Conservation (phyloP, 2,797 vertebrate species). For the Florisuga fusca region DNA sequence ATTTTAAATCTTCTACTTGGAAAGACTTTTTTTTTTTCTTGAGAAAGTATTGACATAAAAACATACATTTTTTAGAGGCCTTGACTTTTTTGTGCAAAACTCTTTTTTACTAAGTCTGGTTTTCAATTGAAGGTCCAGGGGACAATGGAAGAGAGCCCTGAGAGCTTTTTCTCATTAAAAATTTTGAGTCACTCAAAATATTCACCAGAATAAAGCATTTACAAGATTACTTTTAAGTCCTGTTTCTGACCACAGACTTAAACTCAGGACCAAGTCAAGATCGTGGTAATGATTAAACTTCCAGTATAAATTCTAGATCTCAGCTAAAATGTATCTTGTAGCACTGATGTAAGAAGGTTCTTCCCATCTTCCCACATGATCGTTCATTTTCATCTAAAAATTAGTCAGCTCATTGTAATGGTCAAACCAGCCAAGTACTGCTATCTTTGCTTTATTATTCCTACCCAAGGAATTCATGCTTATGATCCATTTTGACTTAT, state of each 20-base stretch:
- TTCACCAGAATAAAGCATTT: neutral
- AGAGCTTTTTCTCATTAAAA: neutral
- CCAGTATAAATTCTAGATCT: neutral
- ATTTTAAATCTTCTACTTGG: neutral
- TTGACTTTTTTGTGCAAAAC: neutral
- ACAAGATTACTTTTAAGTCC: neutral
- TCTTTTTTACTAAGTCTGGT: neutral
- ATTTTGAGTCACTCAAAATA: neutral
- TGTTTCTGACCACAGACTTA: neutral
- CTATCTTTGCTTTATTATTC: constrained; percentile 56
- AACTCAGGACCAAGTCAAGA: neutral
- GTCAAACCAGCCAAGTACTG: constrained; percentile 2
- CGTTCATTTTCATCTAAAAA: constrained; percentile 16
- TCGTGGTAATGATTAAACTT: neutral
- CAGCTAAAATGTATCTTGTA: neutral
- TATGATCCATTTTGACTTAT: constrained; percentile 84
- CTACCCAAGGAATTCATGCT: constrained; percentile 76
- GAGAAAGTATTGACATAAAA: neutral
- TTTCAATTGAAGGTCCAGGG: neutral
- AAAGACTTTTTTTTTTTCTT: neutral
- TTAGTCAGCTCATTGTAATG: constrained; percentile 3
- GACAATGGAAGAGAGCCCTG: neutral
- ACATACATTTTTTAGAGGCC: neutral
- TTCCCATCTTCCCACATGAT: neutral
- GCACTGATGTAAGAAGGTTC: neutral